Evolutionary conservation across 1,140 invertebrate species (phyloP).

Genomic region (Pseudomyrmex dendroicus): DNA sequence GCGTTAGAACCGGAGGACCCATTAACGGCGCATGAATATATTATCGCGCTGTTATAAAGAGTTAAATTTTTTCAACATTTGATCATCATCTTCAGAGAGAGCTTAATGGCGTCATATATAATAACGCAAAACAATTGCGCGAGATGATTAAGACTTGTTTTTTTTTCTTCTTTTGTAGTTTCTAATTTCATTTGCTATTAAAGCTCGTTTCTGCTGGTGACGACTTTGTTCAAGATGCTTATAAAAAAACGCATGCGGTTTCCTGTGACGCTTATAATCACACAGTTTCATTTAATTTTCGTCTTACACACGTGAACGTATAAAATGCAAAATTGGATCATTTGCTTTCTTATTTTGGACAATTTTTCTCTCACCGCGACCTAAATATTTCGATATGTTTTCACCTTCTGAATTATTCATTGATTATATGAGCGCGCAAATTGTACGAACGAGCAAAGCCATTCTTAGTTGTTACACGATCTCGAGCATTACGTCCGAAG

Average conservation of each 20-base stretch:
- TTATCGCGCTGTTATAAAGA: background rate
- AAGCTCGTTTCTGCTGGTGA: background rate
- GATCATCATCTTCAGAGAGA: background rate
- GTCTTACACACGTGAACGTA: background rate
- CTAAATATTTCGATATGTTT: conserved; percentile 34
- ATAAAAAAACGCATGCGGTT: background rate
- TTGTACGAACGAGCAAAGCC: background rate
- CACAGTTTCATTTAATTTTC: background rate
- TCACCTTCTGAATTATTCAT: conserved; percentile 48
- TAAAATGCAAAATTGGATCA: background rate
- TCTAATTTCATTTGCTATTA: background rate
- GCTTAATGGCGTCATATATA: background rate
- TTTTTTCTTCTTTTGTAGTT: background rate
- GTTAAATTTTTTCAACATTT: too few relatives aligned
- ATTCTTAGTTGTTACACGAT: conserved; percentile 11
- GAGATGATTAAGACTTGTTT: background rate
- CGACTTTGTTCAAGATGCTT: background rate
- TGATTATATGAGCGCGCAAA: background rate
- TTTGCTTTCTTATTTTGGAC: background rate
- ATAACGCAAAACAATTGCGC: background rate
- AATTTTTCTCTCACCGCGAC: background rate
- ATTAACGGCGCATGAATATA: conserved; percentile 3
- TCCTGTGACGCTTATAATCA: background rate
- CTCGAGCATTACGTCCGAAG: background rate
- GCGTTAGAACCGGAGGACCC: background rate